Base-by-base conservation (phyloP, 2,797 vertebrate genomes). In the Cichlasoma orientale region DNA sequence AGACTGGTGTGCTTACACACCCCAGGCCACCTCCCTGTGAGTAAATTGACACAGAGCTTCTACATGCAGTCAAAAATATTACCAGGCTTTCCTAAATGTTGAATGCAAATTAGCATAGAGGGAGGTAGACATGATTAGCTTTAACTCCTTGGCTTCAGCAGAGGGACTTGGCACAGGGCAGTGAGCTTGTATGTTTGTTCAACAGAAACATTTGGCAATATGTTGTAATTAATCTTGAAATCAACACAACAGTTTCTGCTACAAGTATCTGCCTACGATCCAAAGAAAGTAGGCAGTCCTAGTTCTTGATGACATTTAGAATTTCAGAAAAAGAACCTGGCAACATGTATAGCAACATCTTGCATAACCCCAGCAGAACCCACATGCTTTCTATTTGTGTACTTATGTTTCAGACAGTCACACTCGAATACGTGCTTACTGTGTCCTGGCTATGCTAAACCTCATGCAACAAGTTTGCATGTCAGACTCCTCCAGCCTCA, bases 241-340 rank as follows among this genome's bases (percentile, higher is more conserved):
- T 13, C 3, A 0, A 7, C 44, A 18, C 38, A 63, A 27, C 38
- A 41, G 0, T 27, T 47, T 44, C 7, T 29, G n/a, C 50, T 27
- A 19, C 13, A 68, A 11, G 0, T 2, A 6, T 68, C 5, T 11
- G 9, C 9, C 19, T 19, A 19, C 19, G 8, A 16, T 18, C 14
- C 61, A 66, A 27, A 66, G 36, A 63, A 63, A 66, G 23, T 27
- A 27, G 61, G 38, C 38, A 12, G 61, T 66, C 41, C 23, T 47
- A 47, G n/a, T 12, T 21, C 10, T 54, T 23, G 61, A 2, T 50
- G 41, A 68, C 25, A 29, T 41, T 68, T 25, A 68, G 41, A 10
- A 50, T 5, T 5, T 47, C 14, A n/a, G 61, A 66, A 47, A 14
- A 13, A 44, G 38, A 50, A 68, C 41, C 16, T 68, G 41, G 10